Evolutionary conservation across 2,797 vertebrate species (phyloP).

Genomic region (Brachymystax lenok): DNA sequence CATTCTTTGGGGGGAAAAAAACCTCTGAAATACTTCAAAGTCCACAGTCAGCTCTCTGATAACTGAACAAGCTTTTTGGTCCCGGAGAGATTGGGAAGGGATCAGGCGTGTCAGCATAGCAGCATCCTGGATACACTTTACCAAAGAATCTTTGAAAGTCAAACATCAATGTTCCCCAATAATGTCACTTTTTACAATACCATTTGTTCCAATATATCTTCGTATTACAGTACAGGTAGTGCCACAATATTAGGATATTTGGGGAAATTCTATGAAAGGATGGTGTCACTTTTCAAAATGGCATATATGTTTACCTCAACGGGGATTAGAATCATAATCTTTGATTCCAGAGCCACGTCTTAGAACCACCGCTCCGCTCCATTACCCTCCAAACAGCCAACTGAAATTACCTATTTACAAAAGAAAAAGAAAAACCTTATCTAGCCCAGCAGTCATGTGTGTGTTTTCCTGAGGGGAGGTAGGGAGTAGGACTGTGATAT

Average conservation of each 20-base stretch:
- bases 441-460: neutral
- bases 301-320: neutral
- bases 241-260: neutral
- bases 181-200: neutral
- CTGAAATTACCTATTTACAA: neutral
- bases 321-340: no score
- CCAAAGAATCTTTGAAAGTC: neutral
- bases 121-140: neutral
- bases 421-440: neutral
- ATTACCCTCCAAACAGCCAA: neutral
- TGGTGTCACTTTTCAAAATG: neutral
- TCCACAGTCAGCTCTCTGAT: constrained; percentile 1
- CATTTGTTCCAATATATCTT: neutral
- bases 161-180: neutral
- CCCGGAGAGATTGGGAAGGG: neutral
- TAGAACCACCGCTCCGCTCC: neutral
- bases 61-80: neutral
- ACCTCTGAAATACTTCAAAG: no score
- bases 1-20: neutral
- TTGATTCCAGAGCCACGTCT: no score
- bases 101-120: neutral
- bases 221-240: neutral
- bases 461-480: neutral
- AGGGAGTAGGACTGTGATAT: neutral
- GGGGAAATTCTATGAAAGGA: neutral